Evolutionary conservation across 1,140 invertebrate genomes (phyloP), one percentile per base, ranked within the genome.

Genomic region (Papilio xuthus): DNA sequence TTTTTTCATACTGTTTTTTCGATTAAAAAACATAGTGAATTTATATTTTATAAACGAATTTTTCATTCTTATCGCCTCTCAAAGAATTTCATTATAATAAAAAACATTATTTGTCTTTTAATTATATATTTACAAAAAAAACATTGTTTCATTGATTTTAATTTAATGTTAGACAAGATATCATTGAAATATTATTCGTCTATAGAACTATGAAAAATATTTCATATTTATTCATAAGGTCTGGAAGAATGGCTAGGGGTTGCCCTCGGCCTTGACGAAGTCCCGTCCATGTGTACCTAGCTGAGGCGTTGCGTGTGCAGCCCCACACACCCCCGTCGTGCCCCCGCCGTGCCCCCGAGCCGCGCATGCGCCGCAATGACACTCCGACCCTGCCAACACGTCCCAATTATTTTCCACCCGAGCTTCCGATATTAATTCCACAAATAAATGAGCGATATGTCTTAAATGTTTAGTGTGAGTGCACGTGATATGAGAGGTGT

Each of bases 291-390:
- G 72, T 82, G 78, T 84, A 84, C 44, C 67, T 81, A 79, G 42
- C 56, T 79, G 80, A 44, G 63, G 67, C 78, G 82, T 84, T 86
- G 90, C 82, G 77, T 89, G 85, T 86, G 75, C 72, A 78, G 79
- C 79, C 84, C 32, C 81, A 84, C 85, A 86, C 89, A 92, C 91
- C 92, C 90, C 89, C 88, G 88, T 77, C 90, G 88, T 82, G 91
- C 91, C 90, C 83, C 90, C 83, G 71, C 12, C 60, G 60, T 15
- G n/a, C 50, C 18, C 18, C 60, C 26, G 20, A 8, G 86, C 56
- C 20, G 85, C 92, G 92, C 92, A 90, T 90, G 91, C 87, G 89
- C 88, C 63, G 41, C 53, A 80, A 84, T 90, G 88, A 88, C 91
- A 92, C 86, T 76, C 71, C 85, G 77, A 83, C 81, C 80, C 85